Evolutionary conservation across 2,888 invertebrate genomes (phyloP).

Genomic region (Glaucopsyche alexis): DNA sequence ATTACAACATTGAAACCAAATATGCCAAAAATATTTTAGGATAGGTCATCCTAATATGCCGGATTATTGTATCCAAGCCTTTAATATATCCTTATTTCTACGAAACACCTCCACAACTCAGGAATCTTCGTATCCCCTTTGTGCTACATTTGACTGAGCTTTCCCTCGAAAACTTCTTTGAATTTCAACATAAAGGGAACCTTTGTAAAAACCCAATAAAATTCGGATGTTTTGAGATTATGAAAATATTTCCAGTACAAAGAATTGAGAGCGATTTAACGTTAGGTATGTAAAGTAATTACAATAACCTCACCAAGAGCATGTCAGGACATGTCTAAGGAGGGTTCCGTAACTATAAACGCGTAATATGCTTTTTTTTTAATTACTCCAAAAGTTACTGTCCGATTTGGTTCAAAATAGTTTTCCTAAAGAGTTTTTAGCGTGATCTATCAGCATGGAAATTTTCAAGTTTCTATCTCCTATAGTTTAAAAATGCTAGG

Average conservation of each 20-base stretch:
- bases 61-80: conserved; percentile 10
- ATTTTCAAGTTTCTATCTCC: too few relatives aligned
- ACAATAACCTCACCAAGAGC: too few relatives aligned
- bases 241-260: not conserved
- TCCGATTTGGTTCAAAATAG: too few relatives aligned
- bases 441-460: too few relatives aligned
- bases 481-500: too few relatives aligned
- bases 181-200: conserved; percentile 28
- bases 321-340: too few relatives aligned
- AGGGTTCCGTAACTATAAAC: too few relatives aligned
- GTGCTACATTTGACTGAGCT: conserved; percentile 24
- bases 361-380: too few relatives aligned
- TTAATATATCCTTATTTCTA: conserved; percentile 26
- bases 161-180: conserved; percentile 23
- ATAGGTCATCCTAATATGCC: not conserved
- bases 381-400: too few relatives aligned
- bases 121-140: conserved; percentile 29
- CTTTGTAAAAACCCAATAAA: conserved; percentile 27
- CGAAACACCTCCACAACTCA: conserved; percentile 23
- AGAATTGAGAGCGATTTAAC: not conserved
- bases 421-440: too few relatives aligned
- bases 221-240: conserved; percentile 15
- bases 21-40: not conserved
- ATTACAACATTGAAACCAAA: not conserved
- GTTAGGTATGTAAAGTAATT: not conserved